A percentile compares a stretch with the other conserved stretches of the same genome.
These are phyloP conservation scores for Pogonocichla stellata DNA, from an alignment of 2,113 vertebrate species.

Conservation along the genomic window DNA sequence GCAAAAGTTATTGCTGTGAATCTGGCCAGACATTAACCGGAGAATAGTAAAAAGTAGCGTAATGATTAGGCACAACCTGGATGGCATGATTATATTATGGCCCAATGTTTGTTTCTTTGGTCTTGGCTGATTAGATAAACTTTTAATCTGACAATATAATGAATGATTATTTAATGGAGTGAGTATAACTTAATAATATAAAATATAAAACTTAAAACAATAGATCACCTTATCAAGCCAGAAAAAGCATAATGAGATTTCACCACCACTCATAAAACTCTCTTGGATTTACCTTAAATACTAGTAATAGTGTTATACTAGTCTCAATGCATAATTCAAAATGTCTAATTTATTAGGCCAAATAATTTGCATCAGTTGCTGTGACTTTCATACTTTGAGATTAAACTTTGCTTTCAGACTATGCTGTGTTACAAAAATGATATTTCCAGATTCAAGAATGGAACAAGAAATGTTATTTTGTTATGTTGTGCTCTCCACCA, in stretches of 20 bases:
- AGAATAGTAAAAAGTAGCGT: not conserved
- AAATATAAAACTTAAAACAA: not conserved
- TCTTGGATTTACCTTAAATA: not conserved
- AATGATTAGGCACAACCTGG: not conserved
- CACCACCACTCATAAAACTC: not conserved
- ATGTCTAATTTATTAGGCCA: not conserved
- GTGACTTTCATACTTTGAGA: not conserved
- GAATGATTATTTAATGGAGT: constrained; percentile 7
- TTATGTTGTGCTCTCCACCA: not conserved
- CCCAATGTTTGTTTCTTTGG: not conserved
- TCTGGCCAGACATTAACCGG: not conserved
- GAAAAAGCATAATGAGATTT: not conserved
- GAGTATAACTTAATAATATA: not conserved
- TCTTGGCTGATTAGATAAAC: not conserved
- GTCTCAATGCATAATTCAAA: not conserved
- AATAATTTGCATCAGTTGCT: not conserved
- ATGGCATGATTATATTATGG: not conserved
- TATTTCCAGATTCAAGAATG: not conserved
- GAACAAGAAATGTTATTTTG: not conserved
- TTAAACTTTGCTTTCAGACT: not conserved
- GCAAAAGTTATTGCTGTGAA: not conserved
- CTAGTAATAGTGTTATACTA: not conserved
- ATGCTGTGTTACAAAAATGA: not conserved
- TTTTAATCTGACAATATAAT: constrained; percentile 11
- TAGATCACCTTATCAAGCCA: not conserved